Base-by-base conservation (phyloP, 2,888 invertebrate genomes). In the Rhynchonema sp. region DNA sequence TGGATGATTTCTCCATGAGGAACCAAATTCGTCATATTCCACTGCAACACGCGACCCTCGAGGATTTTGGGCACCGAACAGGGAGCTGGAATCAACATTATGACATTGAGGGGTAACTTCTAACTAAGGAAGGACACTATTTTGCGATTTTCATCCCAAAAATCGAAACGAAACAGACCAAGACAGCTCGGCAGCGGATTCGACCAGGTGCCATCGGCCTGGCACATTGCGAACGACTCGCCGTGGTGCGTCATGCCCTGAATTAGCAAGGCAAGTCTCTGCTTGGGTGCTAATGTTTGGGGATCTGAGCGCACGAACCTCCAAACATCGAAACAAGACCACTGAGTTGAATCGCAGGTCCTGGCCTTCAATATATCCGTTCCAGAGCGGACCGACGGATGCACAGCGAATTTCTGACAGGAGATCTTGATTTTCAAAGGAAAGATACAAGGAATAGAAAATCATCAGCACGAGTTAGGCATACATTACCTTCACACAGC, bases 201-300 rank as follows among this genome's bases (percentile, higher is more conserved):
- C 66, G 91, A 84, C 96, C 96, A 98, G 65, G 83, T 83, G 0
- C 94, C 96, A 73, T 90, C 87, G 65, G 84, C 85, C 75, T 87
- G 86, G 70, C 98, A 98, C 22, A 74, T 75, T 20, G 92, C 85
- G 58, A 67, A 68, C 57, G 70, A 68, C 66, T 85, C 83, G 0
- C 91, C 91, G 66, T 85, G 84, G 74, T 90, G 82, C 68, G 83
- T 82, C 86, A 90, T 91, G 64, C 86, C 86, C n/a, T n/a, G n/a
- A n/a, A n/a, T n/a, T n/a, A n/a, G n/a, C n/a, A n/a, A n/a, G n/a
- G n/a, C n/a, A n/a, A n/a, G n/a, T n/a, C n/a, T n/a, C n/a, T n/a
- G n/a, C n/a, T n/a, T n/a, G n/a, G n/a, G n/a, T n/a, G n/a, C n/a
- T n/a, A n/a, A n/a, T n/a, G n/a, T n/a, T n/a, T n/a, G n/a, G n/a